Evolutionary conservation across 2,113 vertebrate species (phyloP).

Genomic region (Panurus biarmicus): DNA sequence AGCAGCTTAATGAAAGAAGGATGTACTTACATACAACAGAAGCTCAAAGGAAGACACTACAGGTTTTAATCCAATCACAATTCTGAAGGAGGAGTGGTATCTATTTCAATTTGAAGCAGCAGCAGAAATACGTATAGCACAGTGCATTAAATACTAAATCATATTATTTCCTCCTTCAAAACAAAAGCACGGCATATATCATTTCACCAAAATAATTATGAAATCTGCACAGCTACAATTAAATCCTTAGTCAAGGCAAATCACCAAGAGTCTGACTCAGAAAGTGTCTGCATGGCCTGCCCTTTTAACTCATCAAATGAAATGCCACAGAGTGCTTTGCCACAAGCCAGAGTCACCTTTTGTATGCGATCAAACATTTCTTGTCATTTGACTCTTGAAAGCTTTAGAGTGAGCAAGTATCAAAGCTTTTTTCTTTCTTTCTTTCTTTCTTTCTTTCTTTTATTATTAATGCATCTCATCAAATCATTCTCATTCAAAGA

Average conservation of each 20-base stretch:
- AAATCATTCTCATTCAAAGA: background rate
- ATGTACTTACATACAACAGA: background rate
- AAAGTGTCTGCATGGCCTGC: background rate
- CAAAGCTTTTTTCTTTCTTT: background rate
- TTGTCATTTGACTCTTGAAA: background rate
- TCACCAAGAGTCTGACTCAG: background rate
- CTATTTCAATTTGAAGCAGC: background rate
- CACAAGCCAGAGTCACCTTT: background rate
- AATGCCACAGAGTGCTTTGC: background rate
- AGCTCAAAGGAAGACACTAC: background rate
- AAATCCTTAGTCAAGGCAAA: background rate
- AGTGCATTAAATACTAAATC: background rate
- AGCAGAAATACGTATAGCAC: background rate
- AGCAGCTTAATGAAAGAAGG: background rate
- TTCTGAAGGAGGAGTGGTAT: background rate
- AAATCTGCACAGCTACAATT: background rate
- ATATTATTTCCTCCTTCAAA: background rate
- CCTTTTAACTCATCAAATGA: background rate
- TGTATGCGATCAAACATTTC: background rate
- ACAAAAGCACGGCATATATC: background rate
- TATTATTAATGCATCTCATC: background rate
- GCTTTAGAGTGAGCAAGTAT: background rate
- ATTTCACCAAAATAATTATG: background rate
- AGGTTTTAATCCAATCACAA: background rate
- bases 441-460: background rate